These are phyloP conservation scores for Loriculus beryllinus DNA, from an alignment of 2,797 vertebrate species.

Conservation along the genomic window DNA sequence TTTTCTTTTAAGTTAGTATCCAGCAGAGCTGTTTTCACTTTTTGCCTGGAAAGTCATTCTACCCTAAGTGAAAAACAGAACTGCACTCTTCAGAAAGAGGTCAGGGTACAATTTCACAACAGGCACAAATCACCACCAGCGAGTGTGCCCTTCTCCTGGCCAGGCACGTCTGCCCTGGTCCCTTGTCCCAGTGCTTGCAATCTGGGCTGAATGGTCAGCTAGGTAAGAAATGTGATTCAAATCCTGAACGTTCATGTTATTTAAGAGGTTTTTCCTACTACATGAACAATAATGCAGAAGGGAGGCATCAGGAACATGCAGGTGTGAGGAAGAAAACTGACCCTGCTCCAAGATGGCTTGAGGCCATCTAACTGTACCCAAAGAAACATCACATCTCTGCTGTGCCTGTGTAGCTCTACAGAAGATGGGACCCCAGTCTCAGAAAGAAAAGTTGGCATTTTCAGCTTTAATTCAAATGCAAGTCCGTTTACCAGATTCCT, in stretches of 20 bases:
- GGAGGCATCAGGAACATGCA: background rate
- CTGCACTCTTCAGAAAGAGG: background rate
- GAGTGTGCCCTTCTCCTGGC: background rate
- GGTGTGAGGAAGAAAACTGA: background rate
- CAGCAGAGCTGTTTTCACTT: constrained; percentile 6
- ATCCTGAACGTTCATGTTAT: background rate
- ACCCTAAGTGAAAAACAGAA: background rate
- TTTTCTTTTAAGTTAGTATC: background rate
- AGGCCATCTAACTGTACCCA: background rate
- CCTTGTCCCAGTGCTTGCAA: background rate
- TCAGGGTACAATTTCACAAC: background rate
- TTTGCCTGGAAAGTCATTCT: background rate
- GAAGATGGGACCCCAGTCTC: background rate
- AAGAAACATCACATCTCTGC: background rate
- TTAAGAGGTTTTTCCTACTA: background rate
- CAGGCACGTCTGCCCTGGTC: background rate
- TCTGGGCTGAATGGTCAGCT: background rate
- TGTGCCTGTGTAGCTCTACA: background rate
- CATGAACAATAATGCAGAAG: background rate
- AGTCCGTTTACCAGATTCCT: background rate
- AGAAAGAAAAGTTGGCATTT: background rate
- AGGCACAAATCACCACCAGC: background rate
- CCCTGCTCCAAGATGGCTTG: background rate
- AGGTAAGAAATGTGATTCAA: background rate
- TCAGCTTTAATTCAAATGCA: background rate